A percentile compares a stretch with the other conserved stretches of the same genome.
These are phyloP conservation scores for Brachionus manjavacas DNA, from an alignment of 1,140 invertebrate species.

Conservation along the genomic window DNA sequence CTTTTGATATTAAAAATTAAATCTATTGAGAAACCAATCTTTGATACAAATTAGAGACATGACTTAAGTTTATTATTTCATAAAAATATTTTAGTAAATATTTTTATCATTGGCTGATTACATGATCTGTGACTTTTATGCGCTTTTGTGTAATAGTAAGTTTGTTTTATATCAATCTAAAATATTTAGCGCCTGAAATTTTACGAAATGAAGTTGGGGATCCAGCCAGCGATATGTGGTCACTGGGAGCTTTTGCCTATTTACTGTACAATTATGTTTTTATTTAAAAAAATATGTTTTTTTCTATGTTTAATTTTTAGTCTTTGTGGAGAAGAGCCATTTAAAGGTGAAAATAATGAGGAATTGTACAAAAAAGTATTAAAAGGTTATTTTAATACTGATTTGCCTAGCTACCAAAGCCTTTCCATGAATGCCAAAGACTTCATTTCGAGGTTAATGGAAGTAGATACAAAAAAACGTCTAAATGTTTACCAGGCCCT, in stretches of 20 bases:
- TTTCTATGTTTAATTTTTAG: neutral
- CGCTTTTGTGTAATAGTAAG: no score
- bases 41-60: no score
- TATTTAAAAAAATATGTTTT: neutral
- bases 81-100: neutral
- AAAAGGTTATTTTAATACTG: neutral
- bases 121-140: no score
- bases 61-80: no score
- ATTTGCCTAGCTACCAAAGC: neutral
- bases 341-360: conserved; percentile 25
- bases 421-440: conserved; percentile 32
- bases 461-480: conserved; percentile 23
- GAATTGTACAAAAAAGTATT: conserved; percentile 38
- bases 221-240: conserved; percentile 41
- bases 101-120: no score
- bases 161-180: neutral
- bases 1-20: no score
- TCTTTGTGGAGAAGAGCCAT: conserved; percentile 36
- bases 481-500: conserved; percentile 20
- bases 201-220: conserved; percentile 4
- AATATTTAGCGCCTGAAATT: conserved; percentile 25
- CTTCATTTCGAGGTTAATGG: neutral
- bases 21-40: no score
- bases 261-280: neutral
- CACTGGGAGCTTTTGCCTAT: conserved; percentile 29